Evolutionary conservation across 2,888 invertebrate species (phyloP).

Genomic region (Xanthia togata): DNA sequence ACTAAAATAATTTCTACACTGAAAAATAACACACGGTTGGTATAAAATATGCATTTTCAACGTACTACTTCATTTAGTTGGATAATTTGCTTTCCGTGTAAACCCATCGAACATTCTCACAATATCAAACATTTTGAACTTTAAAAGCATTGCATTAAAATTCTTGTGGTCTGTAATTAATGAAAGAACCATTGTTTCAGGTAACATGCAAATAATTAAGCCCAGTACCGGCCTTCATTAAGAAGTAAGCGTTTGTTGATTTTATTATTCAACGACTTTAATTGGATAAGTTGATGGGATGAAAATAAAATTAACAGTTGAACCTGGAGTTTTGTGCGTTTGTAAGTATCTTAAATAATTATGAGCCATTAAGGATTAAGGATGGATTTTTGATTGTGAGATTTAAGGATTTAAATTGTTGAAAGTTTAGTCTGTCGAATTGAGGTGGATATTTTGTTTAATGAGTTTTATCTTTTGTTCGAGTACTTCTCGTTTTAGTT

Average conservation of each 20-base stretch:
- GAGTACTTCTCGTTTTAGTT: background rate
- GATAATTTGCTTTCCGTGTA: background rate
- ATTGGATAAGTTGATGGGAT: conserved; percentile 63
- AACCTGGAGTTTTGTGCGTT: conserved; percentile 40
- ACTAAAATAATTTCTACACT: background rate
- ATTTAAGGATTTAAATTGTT: conserved; percentile 23
- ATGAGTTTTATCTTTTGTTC: background rate
- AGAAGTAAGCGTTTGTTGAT: conserved; percentile 64
- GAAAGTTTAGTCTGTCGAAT: conserved; percentile 9
- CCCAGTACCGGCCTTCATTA: conserved; percentile 54
- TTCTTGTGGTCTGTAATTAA: conserved; percentile 58
- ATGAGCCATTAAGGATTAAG: conserved; percentile 37
- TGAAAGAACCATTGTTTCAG: conserved; percentile 67
- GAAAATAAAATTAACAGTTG: conserved; percentile 54
- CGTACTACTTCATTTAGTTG: background rate
- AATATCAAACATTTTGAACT: conserved; percentile 1
- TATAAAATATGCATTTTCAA: background rate
- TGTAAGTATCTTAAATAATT: conserved; percentile 55
- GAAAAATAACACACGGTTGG: background rate
- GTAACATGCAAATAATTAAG: conserved; percentile 69
- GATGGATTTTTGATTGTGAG: conserved; percentile 42
- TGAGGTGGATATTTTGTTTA: background rate
- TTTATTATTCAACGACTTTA: conserved; percentile 66
- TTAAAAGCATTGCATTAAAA: conserved; percentile 26
- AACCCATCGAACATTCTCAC: background rate